Percentiles rank a stretch among this genome's conserved stretches.
Evolutionary conservation across 2,888 invertebrate genomes (phyloP).

Genomic region (Acleris cristana): DNA sequence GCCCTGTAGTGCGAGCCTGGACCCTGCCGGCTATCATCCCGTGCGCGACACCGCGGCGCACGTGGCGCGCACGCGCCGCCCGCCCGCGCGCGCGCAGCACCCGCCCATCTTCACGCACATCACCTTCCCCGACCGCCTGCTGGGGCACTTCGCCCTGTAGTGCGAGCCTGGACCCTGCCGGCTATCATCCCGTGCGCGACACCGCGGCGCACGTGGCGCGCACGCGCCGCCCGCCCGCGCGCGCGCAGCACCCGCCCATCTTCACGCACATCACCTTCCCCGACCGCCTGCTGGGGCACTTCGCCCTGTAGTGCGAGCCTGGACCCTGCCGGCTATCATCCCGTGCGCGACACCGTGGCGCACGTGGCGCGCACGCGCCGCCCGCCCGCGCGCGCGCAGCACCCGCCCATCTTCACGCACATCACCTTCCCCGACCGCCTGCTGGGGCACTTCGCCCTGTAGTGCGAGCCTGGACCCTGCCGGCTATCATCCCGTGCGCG

Average conservation of each 20-base stretch:
- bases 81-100: conserved; percentile 70
- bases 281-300: conserved; percentile 80
- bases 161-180: too few species aligned
- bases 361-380: conserved; percentile 85
- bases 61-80: conserved; percentile 82
- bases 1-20: conserved; percentile 55
- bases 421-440: conserved; percentile 86
- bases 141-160: conserved; percentile 72
- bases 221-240: conserved; percentile 79
- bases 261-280: conserved; percentile 86
- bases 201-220: conserved; percentile 86
- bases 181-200: conserved; percentile 89
- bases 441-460: conserved; percentile 72
- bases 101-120: conserved; percentile 85
- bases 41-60: conserved; percentile 88
- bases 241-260: conserved; percentile 70
- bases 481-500: too few species aligned
- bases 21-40: too few species aligned
- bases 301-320: conserved; percentile 57
- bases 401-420: conserved; percentile 83
- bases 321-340: too few species aligned
- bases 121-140: conserved; percentile 84
- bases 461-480: conserved; percentile 36
- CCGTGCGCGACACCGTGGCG: conserved; percentile 86
- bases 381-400: conserved; percentile 71